Evolutionary conservation across 2,888 invertebrate genomes (phyloP).

Genomic region (Chrysolina haemoptera): DNA sequence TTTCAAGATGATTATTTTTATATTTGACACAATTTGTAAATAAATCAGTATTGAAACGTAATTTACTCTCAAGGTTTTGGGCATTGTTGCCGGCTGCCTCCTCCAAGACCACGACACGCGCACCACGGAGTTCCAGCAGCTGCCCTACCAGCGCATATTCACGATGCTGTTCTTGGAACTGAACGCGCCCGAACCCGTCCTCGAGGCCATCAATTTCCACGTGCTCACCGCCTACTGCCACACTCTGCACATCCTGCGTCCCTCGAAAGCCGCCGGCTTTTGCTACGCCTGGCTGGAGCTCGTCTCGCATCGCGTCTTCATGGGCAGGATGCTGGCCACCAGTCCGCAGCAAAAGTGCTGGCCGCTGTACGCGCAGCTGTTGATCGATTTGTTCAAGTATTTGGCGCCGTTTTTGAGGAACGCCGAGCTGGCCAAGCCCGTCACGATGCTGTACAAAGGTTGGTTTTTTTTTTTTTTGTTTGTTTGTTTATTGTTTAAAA

Average conservation of each 20-base stretch:
- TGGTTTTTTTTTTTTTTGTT: no score
- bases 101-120: conserved; percentile 97
- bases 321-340: conserved; percentile 92
- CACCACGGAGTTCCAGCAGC: conserved; percentile 92
- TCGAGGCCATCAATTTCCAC: conserved; percentile 96
- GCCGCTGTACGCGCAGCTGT: conserved; percentile 96
- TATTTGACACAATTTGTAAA: no score
- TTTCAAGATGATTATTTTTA: no score
- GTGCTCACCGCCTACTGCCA: conserved; percentile 97
- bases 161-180: conserved; percentile 97
- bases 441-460: conserved; percentile 95
- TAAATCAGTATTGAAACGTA: not conserved
- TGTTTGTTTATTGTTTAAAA: no score
- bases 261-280: conserved; percentile 95
- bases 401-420: conserved; percentile 97
- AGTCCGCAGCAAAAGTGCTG: conserved; percentile 96
- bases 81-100: conserved; percentile 95
- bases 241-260: conserved; percentile 93
- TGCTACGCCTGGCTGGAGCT: conserved; percentile 99
- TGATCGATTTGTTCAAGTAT: conserved; percentile 95
- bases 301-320: conserved; percentile 96
- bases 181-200: conserved; percentile 92
- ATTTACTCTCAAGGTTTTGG: conserved; percentile 65
- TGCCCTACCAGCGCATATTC: conserved; percentile 97
- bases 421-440: conserved; percentile 95